Evolutionary conservation across 2,797 vertebrate genomes (phyloP).

Genomic region (Scleropages formosus): DNA sequence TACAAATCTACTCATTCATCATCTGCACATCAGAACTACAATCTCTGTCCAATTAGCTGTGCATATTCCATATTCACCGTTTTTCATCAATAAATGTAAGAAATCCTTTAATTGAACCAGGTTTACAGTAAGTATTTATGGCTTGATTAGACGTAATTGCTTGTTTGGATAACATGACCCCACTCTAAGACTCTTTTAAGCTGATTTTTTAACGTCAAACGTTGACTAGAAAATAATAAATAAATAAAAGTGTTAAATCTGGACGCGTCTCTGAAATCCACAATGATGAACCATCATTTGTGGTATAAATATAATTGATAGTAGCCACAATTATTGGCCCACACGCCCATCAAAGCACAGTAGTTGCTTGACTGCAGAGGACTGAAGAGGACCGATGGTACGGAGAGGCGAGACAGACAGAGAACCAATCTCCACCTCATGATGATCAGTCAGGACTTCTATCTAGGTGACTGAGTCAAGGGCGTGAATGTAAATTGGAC

Average conservation of each 20-base stretch:
- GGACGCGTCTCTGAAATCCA: too few species aligned
- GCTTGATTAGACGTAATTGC: not conserved
- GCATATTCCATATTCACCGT: not conserved
- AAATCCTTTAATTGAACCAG: not conserved
- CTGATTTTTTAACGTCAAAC: not conserved
- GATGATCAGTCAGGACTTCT: not conserved
- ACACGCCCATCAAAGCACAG: constrained; percentile 8
- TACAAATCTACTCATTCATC: not conserved
- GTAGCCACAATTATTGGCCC: not conserved
- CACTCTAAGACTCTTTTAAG: not conserved
- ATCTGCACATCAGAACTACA: not conserved
- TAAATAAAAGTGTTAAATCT: too few species aligned
- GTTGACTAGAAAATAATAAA: not conserved
- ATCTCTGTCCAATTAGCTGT: constrained; percentile 1
- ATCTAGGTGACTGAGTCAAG: not conserved
- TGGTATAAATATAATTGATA: too few species aligned
- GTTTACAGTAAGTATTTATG: not conserved
- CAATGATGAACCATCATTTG: too few species aligned
- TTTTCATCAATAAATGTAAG: not conserved
- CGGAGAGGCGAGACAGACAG: not conserved
- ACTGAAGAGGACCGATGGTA: constrained; percentile 16
- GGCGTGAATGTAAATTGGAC: not conserved
- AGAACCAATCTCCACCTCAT: constrained; percentile 18
- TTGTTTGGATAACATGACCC: not conserved
- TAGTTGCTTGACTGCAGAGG: constrained; percentile 23